Percentiles rank a stretch among this genome's conserved stretches.
Evolutionary conservation across 1,140 invertebrate genomes (phyloP).

Genomic region (Diorhabda sublineata): DNA sequence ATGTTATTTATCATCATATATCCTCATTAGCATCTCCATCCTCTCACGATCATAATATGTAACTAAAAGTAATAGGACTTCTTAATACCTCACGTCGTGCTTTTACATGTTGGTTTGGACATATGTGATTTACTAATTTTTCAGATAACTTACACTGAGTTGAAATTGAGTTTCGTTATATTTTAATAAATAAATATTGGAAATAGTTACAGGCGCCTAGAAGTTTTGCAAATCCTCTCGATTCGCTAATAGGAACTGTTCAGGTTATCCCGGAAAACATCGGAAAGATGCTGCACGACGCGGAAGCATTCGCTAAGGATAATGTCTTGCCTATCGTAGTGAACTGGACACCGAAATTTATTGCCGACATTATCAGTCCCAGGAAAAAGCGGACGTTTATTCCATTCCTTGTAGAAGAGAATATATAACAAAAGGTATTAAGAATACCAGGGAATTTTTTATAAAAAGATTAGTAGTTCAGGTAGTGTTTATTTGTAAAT

Average conservation of each 20-base stretch:
- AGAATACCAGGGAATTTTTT: too few species aligned
- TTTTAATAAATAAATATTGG: not conserved
- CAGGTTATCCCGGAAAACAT: constrained; percentile 26
- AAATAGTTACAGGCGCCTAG: not conserved
- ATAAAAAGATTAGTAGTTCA: too few species aligned
- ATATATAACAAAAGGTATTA: not conserved
- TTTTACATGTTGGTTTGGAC: too few species aligned
- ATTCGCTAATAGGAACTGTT: constrained; percentile 20
- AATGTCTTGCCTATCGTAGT: constrained; percentile 24
- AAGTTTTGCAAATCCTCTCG: constrained; percentile 9
- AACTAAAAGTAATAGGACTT: too few species aligned
- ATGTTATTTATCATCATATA: too few species aligned
- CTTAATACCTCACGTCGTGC: too few species aligned
- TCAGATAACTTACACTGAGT: not conserved
- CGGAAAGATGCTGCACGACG: constrained; percentile 18
- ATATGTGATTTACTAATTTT: not conserved
- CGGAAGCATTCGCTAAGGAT: constrained; percentile 25
- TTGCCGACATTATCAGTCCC: constrained; percentile 8
- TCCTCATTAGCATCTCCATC: too few species aligned
- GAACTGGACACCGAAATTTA: constrained; percentile 12
- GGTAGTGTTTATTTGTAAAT: too few species aligned
- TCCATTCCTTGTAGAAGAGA: constrained; percentile 3
- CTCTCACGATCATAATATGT: too few species aligned
- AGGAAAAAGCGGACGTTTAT: constrained; percentile 8
- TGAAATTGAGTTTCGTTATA: not conserved